These are phyloP conservation scores for Illadopsis cleaveri DNA, from an alignment of 2,113 vertebrate genomes.

Conservation along the genomic window DNA sequence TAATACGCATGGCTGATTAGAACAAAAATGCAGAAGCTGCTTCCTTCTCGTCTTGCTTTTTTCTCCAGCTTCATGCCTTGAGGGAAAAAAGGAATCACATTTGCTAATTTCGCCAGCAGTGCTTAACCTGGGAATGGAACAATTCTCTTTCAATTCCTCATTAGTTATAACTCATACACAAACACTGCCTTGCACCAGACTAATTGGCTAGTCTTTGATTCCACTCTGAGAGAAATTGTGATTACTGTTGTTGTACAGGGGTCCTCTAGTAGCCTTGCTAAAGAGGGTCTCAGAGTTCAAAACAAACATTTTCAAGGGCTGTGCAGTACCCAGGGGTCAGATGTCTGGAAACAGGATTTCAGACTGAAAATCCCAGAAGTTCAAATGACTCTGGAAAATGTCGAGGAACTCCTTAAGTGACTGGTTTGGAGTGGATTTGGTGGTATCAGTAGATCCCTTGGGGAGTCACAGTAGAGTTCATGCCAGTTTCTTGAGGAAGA, in stretches of 20 bases:
- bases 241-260: neutral
- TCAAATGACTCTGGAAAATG: slow-evolving; percentile 22
- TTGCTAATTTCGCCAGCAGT: slow-evolving; percentile 34
- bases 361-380: slow-evolving; percentile 22
- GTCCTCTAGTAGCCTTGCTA: neutral
- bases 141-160: neutral
- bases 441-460: neutral
- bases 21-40: slow-evolving; percentile 61
- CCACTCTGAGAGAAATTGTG: neutral
- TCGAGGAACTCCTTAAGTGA: neutral
- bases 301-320: neutral
- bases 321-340: neutral
- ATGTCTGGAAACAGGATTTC: slow-evolving; percentile 42
- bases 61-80: slow-evolving; percentile 42
- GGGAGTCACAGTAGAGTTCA: neutral
- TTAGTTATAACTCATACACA: slow-evolving; percentile 38
- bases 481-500: neutral
- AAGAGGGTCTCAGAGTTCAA: neutral
- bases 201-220: slow-evolving; percentile 26
- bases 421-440: neutral
- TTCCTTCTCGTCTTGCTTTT: slow-evolving; percentile 47
- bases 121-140: slow-evolving; percentile 20
- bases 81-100: slow-evolving; percentile 43
- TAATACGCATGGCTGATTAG: slow-evolving; percentile 64
- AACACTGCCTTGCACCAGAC: neutral